A percentile compares a stretch with the other conserved stretches of the same genome.
Evolutionary conservation across 2,113 vertebrate genomes (phyloP).

Genomic region (Anarhynchus alexandrinus): DNA sequence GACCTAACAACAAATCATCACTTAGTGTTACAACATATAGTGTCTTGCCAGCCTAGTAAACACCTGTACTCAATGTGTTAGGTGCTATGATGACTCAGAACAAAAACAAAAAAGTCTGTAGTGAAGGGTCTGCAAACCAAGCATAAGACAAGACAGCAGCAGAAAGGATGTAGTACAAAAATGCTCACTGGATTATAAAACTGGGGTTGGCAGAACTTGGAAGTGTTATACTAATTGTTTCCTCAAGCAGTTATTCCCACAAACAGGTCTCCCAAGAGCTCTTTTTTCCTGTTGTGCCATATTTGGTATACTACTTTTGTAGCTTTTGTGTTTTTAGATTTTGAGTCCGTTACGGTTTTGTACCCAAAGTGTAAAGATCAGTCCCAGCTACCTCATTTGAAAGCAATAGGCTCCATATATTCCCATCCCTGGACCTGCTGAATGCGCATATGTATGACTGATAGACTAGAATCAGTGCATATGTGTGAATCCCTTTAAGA

Average conservation of each 20-base stretch:
- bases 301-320: neutral
- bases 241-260: neutral
- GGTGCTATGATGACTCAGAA: neutral
- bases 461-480: neutral
- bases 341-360: neutral
- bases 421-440: neutral
- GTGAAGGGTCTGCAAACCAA: neutral
- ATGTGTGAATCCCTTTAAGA: neutral
- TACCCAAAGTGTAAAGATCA: neutral
- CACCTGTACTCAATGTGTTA: neutral
- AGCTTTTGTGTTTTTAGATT: neutral
- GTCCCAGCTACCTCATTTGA: neutral
- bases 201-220: neutral
- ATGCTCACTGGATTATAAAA: neutral
- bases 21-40: neutral
- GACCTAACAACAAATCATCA: neutral
- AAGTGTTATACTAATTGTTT: neutral
- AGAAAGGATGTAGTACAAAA: neutral
- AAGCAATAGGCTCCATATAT: neutral
- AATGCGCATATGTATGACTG: neutral
- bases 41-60: neutral
- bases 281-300: neutral
- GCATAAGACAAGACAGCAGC: neutral
- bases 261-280: neutral
- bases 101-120: neutral